These are phyloP conservation scores for Setipinna tenuifilis DNA, from an alignment of 2,797 vertebrate genomes.

Conservation along the genomic window DNA sequence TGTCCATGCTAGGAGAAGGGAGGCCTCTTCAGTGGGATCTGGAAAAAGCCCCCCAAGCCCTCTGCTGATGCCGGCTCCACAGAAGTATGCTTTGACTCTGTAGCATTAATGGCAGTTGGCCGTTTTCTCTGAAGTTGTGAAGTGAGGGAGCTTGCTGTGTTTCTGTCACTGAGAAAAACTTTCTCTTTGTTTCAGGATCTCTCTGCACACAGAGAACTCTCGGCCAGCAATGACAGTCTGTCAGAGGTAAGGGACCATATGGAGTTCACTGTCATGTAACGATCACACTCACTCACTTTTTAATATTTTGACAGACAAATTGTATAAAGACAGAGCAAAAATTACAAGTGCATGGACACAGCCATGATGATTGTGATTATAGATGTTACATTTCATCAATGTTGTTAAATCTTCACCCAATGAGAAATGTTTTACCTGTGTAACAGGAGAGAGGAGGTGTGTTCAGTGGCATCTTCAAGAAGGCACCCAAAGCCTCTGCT, in stretches of 20 bases:
- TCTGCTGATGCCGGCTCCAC: slow-evolving; percentile 19
- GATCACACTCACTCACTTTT: background rate
- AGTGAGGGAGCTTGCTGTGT: background rate
- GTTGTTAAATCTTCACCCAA: background rate
- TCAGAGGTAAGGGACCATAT: background rate
- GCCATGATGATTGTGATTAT: background rate
- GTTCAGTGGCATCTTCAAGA: slow-evolving; percentile 60
- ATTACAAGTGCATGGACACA: no score
- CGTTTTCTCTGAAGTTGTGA: background rate
- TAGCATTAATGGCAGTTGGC: background rate
- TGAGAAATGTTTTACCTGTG: background rate
- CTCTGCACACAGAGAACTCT: background rate
- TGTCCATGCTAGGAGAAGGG: slow-evolving; percentile 53
- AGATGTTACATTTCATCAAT: background rate
- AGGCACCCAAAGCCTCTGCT: slow-evolving; percentile 51
- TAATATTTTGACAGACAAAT: background rate
- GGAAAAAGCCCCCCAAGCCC: slow-evolving; percentile 60
- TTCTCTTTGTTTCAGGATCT: background rate
- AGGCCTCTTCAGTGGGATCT: slow-evolving; percentile 57
- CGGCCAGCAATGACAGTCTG: background rate
- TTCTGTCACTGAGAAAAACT: background rate
- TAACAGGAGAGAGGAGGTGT: slow-evolving; percentile 57
- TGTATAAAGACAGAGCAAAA: no score
- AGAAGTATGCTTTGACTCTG: background rate
- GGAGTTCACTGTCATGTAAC: background rate